phyloP scores from a whole-genome alignment of 2,113 vertebrate species.

The Ursus arctos region DNA sequence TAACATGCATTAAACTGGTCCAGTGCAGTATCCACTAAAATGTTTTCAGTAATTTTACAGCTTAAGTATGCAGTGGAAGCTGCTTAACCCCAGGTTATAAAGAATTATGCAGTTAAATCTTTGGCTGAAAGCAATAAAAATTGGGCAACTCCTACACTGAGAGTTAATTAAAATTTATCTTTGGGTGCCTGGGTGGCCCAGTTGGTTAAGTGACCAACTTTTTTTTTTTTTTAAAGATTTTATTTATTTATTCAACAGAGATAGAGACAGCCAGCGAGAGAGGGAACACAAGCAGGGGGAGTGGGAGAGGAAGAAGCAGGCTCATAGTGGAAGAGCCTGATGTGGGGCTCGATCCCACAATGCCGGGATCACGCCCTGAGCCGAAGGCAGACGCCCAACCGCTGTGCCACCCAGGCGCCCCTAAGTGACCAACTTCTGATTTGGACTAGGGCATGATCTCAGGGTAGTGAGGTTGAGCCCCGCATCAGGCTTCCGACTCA shows the following conservation, averaged over 20 bases:
- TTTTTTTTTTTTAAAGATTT: no score
- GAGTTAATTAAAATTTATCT: neutral
- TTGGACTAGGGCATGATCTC: neutral
- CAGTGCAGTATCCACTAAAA: neutral
- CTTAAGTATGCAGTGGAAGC: neutral
- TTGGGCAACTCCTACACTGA: neutral
- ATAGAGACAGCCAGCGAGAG: no score
- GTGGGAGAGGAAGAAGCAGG: no score
- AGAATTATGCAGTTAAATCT: neutral
- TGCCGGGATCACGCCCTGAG: no score
- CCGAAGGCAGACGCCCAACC: no score
- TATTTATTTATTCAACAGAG: no score
- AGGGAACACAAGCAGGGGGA: no score
- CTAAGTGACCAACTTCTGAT: neutral
- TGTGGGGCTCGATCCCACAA: no score
- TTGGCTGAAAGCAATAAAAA: neutral
- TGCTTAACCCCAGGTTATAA: neutral
- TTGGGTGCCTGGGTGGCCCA: neutral
- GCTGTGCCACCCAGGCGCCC: no score
- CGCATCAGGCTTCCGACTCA: neutral
- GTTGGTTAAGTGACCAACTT: neutral
- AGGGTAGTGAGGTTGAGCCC: neutral
- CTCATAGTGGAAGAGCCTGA: no score
- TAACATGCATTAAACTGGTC: neutral
- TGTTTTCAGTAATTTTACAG: neutral